Conservation (phyloP, 2,888 invertebrate species). For the Congeria kusceri region DNA sequence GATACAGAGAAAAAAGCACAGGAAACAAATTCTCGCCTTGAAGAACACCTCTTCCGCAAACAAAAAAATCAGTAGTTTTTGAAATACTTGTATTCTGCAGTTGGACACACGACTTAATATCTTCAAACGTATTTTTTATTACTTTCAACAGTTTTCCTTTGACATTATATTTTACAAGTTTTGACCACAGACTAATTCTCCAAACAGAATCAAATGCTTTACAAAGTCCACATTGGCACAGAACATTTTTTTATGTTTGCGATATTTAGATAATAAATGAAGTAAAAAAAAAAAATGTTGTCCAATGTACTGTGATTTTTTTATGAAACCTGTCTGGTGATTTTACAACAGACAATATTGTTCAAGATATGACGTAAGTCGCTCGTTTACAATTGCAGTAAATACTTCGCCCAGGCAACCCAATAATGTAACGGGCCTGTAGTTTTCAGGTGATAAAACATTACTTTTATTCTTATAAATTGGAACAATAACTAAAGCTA, state of each 20-base stretch:
- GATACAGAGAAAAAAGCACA: constrained; percentile 8
- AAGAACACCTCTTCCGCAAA: neutral
- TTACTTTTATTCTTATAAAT: constrained; percentile 16
- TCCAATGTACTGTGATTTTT: constrained; percentile 9
- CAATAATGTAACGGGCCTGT: constrained; percentile 5
- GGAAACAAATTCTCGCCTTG: constrained; percentile 29
- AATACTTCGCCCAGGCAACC: neutral
- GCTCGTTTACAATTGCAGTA: neutral
- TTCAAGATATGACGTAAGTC: neutral
- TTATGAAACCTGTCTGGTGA: constrained; percentile 16
- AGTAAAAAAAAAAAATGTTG: constrained; percentile 22
- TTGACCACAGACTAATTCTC: constrained; percentile 12
- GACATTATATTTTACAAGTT: constrained; percentile 12
- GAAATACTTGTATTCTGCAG: no score
- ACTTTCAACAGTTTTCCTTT: constrained; percentile 15
- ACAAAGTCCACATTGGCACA: neutral
- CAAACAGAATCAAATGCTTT: constrained; percentile 16
- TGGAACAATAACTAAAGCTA: constrained; percentile 8
- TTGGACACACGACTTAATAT: constrained; percentile 17
- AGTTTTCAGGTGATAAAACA: neutral
- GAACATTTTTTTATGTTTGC: neutral
- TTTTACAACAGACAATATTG: neutral
- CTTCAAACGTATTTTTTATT: constrained; percentile 13
- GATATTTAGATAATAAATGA: neutral
- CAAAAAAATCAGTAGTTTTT: neutral